Percentiles rank a stretch among this genome's conserved stretches.
phyloP scores from a whole-genome alignment of 1,140 invertebrate genomes.

The fruit fly (Drosophila melanogaster) region Release_6_plus_ISO1_MT NT_037436.4:214001-214500 shows the following conservation, averaged over 20 bases:
- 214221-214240: constrained; percentile 74
- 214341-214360: constrained; percentile 87
- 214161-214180: constrained; percentile 73
- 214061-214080: constrained; percentile 70
- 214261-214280: constrained; percentile 61
- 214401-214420: constrained; percentile 90
- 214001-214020: not conserved
- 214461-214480: constrained; percentile 74
- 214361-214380: constrained; percentile 89
- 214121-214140: constrained; percentile 77
- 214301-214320: constrained; percentile 53
- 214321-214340: constrained; percentile 88
- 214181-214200: constrained; percentile 76
- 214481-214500: constrained; percentile 70
- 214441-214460: constrained; percentile 89
- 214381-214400: constrained; percentile 88
- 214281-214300: constrained; percentile 52
- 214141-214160: constrained; percentile 70
- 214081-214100: constrained; percentile 57
- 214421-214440: constrained; percentile 92
- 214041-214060: constrained; percentile 53
- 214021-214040: constrained; percentile 54
- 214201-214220: constrained; percentile 49
- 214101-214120: constrained; percentile 61
- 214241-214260: constrained; percentile 75